Conservation (phyloP, 2,888 invertebrate species). For the Catocala nupta region DNA sequence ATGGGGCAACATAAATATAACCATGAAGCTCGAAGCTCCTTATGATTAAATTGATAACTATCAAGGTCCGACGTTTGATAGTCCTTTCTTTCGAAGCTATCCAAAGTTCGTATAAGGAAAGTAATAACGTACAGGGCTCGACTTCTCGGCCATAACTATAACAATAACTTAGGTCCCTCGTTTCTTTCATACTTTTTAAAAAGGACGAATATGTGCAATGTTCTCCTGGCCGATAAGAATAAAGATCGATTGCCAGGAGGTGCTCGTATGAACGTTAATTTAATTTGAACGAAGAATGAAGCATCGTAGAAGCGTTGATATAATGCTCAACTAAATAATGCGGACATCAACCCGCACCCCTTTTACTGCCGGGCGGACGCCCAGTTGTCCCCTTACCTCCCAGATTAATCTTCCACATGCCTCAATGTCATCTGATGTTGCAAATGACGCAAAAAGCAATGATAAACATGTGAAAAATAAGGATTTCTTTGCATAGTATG, state of each 20-base stretch:
- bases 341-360: slow-evolving; percentile 60
- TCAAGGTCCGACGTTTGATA: slow-evolving; percentile 49
- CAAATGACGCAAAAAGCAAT: slow-evolving; percentile 76
- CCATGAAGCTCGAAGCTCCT: slow-evolving; percentile 49
- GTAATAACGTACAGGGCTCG: slow-evolving; percentile 38
- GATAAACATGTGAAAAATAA: slow-evolving; percentile 59
- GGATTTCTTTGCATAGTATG: background rate
- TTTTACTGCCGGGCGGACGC: slow-evolving; percentile 21
- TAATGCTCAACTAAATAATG: slow-evolving; percentile 78
- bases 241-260: slow-evolving; percentile 65
- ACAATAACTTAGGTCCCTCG: slow-evolving; percentile 32
- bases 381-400: slow-evolving; percentile 52
- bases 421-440: slow-evolving; percentile 78
- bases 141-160: slow-evolving; percentile 27
- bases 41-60: slow-evolving; percentile 61
- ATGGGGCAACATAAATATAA: slow-evolving; percentile 56
- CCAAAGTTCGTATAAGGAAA: slow-evolving; percentile 41
- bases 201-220: slow-evolving; percentile 43
- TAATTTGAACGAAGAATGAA: slow-evolving; percentile 68
- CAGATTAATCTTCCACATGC: slow-evolving; percentile 80
- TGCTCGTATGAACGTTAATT: slow-evolving; percentile 72
- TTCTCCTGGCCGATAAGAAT: slow-evolving; percentile 51
- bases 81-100: slow-evolving; percentile 49
- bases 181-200: slow-evolving; percentile 38
- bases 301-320: slow-evolving; percentile 66